phyloP scores from a whole-genome alignment of 1,140 invertebrate species.

The Heliconius hermathena region DNA sequence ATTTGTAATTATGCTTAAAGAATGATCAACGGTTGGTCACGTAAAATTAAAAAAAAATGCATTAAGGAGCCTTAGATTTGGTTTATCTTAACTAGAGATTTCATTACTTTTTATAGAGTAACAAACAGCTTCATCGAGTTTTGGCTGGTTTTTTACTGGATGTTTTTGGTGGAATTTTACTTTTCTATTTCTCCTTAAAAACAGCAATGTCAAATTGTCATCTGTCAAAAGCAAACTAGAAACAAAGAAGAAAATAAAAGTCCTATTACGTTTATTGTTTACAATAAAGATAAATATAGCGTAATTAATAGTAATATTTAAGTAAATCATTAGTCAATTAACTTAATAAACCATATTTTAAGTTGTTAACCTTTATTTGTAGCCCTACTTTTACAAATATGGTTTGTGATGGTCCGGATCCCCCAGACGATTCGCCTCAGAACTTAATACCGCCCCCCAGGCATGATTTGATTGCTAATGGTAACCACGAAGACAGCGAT shows the following conservation, averaged over 20 bases:
- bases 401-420: conserved; percentile 75
- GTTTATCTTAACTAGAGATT: no score
- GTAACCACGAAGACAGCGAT: conserved; percentile 70
- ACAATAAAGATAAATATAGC: neutral
- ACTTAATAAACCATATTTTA: neutral
- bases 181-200: no score
- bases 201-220: neutral
- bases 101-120: no score
- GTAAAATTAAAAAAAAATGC: no score
- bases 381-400: conserved; percentile 42
- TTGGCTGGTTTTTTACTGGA: no score
- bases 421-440: conserved; percentile 68
- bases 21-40: no score
- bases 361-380: neutral
- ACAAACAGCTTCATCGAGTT: no score
- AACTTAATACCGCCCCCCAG: conserved; percentile 66
- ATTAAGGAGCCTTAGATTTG: no score
- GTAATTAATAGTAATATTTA: neutral
- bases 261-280: no score
- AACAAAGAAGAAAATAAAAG: neutral
- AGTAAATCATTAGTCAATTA: neutral
- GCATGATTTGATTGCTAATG: conserved; percentile 63
- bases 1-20: no score
- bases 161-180: no score
- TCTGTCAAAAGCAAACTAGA: neutral